phyloP scores from a whole-genome alignment of 2,888 invertebrate genomes.

The Lithophane socia region DNA sequence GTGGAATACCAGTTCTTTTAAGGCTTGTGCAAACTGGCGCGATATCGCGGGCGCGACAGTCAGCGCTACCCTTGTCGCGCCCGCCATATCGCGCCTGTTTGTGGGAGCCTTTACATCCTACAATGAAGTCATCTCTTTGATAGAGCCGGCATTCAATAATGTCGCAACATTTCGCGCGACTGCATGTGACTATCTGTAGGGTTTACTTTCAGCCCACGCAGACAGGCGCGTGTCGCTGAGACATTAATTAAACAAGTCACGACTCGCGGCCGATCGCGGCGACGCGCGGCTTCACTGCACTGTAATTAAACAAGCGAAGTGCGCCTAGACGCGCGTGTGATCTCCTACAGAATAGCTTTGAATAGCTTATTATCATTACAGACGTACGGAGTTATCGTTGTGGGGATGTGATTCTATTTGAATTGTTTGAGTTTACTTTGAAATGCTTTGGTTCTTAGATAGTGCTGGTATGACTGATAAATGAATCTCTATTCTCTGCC shows the following conservation, averaged over 20 bases:
- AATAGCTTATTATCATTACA: constrained; percentile 14
- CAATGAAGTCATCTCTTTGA: neutral
- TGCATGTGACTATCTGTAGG: constrained; percentile 12
- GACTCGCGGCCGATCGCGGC: constrained; percentile 16
- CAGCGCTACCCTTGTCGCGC: no score
- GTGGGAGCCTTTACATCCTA: neutral
- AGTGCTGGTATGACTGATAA: neutral
- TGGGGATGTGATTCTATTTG: constrained; percentile 3
- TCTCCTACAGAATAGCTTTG: constrained; percentile 1
- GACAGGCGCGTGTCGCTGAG: constrained; percentile 30
- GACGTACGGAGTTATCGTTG: constrained; percentile 15
- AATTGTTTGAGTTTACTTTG: neutral
- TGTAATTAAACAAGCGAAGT: constrained; percentile 40
- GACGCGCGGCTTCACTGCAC: constrained; percentile 13
- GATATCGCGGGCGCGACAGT: no score
- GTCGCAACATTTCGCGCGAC: neutral
- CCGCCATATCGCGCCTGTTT: no score
- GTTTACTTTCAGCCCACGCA: constrained; percentile 4
- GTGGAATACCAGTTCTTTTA: neutral
- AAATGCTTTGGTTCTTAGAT: neutral
- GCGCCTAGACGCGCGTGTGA: neutral
- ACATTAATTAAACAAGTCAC: constrained; percentile 47
- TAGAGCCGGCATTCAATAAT: neutral
- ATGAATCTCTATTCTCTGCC: neutral
- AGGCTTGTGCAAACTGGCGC: no score